Base-by-base conservation (phyloP, 2,888 invertebrate genomes). In the Cordylochernes scorpioides region DNA sequence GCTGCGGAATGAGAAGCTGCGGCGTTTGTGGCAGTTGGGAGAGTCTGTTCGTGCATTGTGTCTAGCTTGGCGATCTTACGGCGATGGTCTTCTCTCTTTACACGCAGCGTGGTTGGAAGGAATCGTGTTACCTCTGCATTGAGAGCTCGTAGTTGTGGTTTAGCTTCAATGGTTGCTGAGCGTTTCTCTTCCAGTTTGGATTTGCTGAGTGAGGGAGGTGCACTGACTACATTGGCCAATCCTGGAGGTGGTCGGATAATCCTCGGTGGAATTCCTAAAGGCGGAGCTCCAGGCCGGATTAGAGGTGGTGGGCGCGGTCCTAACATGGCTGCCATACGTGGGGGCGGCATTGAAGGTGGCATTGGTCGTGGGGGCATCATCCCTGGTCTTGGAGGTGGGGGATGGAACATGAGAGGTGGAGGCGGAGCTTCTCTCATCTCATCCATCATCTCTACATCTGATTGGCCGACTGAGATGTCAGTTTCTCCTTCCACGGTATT, bases 101-200 rank as follows among this genome's bases (percentile, higher is more conserved):
- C 73, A 34, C 86, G 64, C 29, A 94, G 58, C 1, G 91, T 71
- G 0, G 84, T 84, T 0, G 91, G 91, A 26, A 84, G 72, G 55
- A 94, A 91, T 33, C 84, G 61, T 0, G 91, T 97, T 1, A 91
- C 78, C 54, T 97, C 94, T 1, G 78, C 80, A 18, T 75, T 77
- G 18, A 84, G 58, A 55, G 80, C 82, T 42, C 82, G 65, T 40
- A 97, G 84, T 58, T 91, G 88, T 0, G 94, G 91, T 50, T 91
- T 91, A 0, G 91, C 94, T 44, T 80, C 74, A 42, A 88, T 88
- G 1, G 82, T 88, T 12, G 77, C 71, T 22, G 35, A 37, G 16
- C 38, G 38, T 17, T 44, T 47, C 32, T 49, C 46, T 36, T 50
- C 44, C n/a, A 12, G 14, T 10, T 42, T 41, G 5, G 52, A 48